Evolutionary conservation across 2,113 vertebrate genomes (phyloP).

Genomic region (Apaloderma vittatum): DNA sequence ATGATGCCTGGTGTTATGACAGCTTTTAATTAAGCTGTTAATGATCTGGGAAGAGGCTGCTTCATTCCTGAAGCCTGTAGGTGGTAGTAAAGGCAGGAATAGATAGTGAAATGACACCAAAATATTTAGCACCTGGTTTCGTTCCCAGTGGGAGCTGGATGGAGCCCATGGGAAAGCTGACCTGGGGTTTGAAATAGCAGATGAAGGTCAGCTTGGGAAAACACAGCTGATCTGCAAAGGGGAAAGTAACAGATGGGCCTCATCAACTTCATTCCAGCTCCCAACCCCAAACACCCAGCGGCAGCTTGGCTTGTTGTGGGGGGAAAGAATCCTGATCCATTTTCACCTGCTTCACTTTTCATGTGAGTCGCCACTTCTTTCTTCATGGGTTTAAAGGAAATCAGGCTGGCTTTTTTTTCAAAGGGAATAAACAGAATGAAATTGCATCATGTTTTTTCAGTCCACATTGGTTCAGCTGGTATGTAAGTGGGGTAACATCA

Average conservation of each 20-base stretch:
- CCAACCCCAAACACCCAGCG: constrained; percentile 24
- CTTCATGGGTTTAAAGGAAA: neutral
- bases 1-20: constrained; percentile 36
- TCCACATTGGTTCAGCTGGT: neutral
- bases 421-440: neutral
- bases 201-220: constrained; percentile 60
- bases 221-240: constrained; percentile 50
- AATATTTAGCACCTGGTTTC: constrained; percentile 35
- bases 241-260: constrained; percentile 46
- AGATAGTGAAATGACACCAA: constrained; percentile 48
- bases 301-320: neutral
- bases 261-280: neutral
- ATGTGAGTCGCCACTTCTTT: neutral
- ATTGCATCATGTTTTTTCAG: neutral
- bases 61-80: constrained; percentile 62
- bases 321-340: constrained; percentile 15
- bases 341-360: constrained; percentile 35
- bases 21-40: constrained; percentile 68
- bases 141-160: constrained; percentile 21
- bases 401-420: neutral
- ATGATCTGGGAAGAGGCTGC: constrained; percentile 48
- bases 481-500: neutral
- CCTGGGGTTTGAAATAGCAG: constrained; percentile 56
- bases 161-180: neutral
- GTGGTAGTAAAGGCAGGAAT: constrained; percentile 50